phyloP scores from a whole-genome alignment of 2,113 vertebrate species.

The Scatophagus argus region DNA sequence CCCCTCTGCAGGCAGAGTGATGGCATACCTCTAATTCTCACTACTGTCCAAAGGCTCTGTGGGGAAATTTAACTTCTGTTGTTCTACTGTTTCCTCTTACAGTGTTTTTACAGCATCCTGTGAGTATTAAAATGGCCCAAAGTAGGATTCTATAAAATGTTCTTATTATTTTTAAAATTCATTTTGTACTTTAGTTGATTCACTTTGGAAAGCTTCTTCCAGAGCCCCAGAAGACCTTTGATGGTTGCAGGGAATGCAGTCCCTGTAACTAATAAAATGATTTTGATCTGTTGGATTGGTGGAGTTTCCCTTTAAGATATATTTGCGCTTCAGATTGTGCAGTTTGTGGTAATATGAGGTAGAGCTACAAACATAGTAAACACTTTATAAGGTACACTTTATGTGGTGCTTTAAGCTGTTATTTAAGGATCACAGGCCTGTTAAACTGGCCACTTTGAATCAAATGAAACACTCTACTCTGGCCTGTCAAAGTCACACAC shows the following conservation, averaged over 20 bases:
- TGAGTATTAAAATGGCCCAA: not conserved
- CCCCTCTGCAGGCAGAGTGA: constrained; percentile 10
- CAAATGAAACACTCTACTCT: not conserved
- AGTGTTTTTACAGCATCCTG: not conserved
- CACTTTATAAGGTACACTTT: constrained; percentile 7
- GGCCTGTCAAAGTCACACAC: not conserved
- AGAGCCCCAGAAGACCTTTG: not conserved
- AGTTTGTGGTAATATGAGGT: not conserved
- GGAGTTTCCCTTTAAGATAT: not conserved
- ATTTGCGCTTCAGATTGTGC: not conserved
- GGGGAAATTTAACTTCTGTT: not conserved
- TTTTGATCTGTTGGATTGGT: not conserved
- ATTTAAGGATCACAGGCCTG: not conserved
- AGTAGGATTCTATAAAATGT: too few species aligned
- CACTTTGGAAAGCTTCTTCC: not conserved
- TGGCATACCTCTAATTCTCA: constrained; percentile 22
- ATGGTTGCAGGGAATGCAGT: not conserved
- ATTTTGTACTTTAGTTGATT: not conserved
- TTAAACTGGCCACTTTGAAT: not conserved
- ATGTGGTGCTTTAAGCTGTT: constrained; percentile 14
- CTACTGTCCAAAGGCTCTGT: constrained; percentile 6
- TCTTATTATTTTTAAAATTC: not conserved
- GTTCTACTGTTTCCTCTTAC: not conserved
- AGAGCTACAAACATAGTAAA: not conserved
- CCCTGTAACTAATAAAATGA: not conserved